Evolutionary conservation across 2,113 vertebrate genomes (phyloP), one percentile per base, ranked within the genome.

Genomic region (Lates calcarifer): DNA sequence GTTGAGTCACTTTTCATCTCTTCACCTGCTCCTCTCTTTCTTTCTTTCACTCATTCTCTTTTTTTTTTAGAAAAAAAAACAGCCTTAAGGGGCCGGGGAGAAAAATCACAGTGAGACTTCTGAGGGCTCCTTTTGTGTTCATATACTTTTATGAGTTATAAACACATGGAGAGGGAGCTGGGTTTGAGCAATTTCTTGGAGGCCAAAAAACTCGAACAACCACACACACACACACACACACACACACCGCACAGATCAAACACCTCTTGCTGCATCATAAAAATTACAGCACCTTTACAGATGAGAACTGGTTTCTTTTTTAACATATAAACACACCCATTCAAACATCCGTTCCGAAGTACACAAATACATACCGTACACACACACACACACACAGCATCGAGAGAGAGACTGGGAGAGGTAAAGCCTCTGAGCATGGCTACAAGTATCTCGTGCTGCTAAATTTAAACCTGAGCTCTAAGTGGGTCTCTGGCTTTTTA

Each of bases 1-100:
- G 78, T 92, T 93, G 87, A 93, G 81, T 85, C 17, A 69, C 87
- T 85, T 91, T 91, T 87, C 89, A 90, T 92, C 89, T 90, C 73
- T 75, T 80, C 83, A 85, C 80, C 77, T 84, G 82, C 76, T 45
- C 63, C 0, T 63, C 49, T 71, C 60, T 69, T n/a, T 79, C 63
- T 85, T 73, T 79, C 22, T 13, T 47, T 63, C 74, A 65, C 26
- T 37, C 60, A 62, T 57, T 85, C 53, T 35, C 28, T 53, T 75
- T 70, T 83, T 71, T 62, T n/a, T n/a, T n/a, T n/a, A n/a, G n/a
- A n/a, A n/a, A n/a, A 86, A 87, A 79, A 62, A 85, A 79, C 28
- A 63, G 89, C 90, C 86, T 88, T 56, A 61, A 84, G 87, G 83
- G 82, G 22, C 39, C 8, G 12, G 22, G 14, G 39, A 76, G 64